Conservation (phyloP, 1,140 invertebrate species). For the Drosophila simulans region DNA sequence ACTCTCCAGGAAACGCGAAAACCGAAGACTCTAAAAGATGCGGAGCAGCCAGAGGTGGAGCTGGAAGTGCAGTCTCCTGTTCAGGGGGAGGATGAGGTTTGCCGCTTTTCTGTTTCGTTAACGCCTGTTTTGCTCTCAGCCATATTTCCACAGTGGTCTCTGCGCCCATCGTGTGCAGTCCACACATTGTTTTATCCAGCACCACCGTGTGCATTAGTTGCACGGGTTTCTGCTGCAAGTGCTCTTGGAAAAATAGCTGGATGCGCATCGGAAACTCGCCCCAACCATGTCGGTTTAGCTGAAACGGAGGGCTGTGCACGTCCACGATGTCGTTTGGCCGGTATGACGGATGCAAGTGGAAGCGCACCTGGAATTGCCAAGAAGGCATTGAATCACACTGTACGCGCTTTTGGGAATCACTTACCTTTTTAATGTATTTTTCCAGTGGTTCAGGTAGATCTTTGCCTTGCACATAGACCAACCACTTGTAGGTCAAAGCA, state of each 20-base stretch:
- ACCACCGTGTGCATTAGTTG: slow-evolving; percentile 93
- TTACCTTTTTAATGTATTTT: slow-evolving; percentile 88
- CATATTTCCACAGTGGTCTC: slow-evolving; percentile 91
- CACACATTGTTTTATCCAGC: slow-evolving; percentile 93
- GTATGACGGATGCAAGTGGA: slow-evolving; percentile 94
- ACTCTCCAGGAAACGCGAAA: not conserved
- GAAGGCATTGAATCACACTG: too few species aligned
- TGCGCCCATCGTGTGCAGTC: slow-evolving; percentile 92
- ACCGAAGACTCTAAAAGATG: not conserved
- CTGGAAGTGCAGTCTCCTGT: not conserved
- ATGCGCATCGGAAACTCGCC: slow-evolving; percentile 94
- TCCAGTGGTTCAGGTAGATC: slow-evolving; percentile 86
- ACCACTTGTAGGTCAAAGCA: slow-evolving; percentile 94
- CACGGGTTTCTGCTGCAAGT: slow-evolving; percentile 90
- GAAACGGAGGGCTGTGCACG: slow-evolving; percentile 92
- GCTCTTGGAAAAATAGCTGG: slow-evolving; percentile 91
- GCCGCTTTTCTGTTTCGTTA: not conserved
- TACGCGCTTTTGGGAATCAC: not conserved
- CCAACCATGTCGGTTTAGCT: slow-evolving; percentile 93
- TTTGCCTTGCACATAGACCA: slow-evolving; percentile 90
- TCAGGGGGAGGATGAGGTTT: not conserved
- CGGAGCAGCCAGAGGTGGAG: not conserved
- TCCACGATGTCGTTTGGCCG: slow-evolving; percentile 94
- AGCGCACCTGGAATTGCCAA: slow-evolving; percentile 86
- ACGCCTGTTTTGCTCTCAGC: slow-evolving; percentile 85